Evolutionary conservation across 30 jellyfish, hydroid and myxozoan species (phyloP).

Genomic region (Hydractinia echinata): DNA sequence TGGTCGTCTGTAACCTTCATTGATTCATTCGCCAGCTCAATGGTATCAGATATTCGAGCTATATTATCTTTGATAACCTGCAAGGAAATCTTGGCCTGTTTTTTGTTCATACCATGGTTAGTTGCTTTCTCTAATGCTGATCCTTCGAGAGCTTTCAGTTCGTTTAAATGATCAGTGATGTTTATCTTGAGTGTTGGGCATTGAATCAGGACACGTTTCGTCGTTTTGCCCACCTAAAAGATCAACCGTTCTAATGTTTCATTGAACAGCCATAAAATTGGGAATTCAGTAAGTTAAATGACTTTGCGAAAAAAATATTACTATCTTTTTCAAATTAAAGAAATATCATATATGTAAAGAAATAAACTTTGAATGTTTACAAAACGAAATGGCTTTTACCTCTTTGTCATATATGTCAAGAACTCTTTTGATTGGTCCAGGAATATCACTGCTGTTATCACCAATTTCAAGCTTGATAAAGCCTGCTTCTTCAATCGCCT

Average conservation of each 20-base stretch:
- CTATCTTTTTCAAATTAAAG: background rate
- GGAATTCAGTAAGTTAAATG: no score
- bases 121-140: slow-evolving; percentile 34
- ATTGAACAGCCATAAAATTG: no score
- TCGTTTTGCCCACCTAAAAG: slow-evolving; percentile 53
- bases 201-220: slow-evolving; percentile 56
- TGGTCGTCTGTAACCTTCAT: slow-evolving; percentile 73
- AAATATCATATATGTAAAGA: no score
- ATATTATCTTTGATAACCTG: slow-evolving; percentile 37
- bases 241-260: background rate
- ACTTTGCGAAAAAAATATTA: no score
- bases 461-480: slow-evolving; percentile 43
- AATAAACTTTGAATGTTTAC: background rate
- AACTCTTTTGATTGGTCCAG: slow-evolving; percentile 60
- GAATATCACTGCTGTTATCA: slow-evolving; percentile 24
- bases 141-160: slow-evolving; percentile 26
- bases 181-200: slow-evolving; percentile 65
- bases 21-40: slow-evolving; percentile 69
- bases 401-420: slow-evolving; percentile 55
- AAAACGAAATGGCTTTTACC: slow-evolving; percentile 13
- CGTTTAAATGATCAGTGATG: slow-evolving; percentile 44
- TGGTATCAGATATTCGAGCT: slow-evolving; percentile 56
- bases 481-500: slow-evolving; percentile 85
- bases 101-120: slow-evolving; percentile 50
- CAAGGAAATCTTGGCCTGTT: slow-evolving; percentile 37